Conservation (phyloP, 92 coral and sea anemone genomes). For the Parazoanthus swiftii region DNA sequence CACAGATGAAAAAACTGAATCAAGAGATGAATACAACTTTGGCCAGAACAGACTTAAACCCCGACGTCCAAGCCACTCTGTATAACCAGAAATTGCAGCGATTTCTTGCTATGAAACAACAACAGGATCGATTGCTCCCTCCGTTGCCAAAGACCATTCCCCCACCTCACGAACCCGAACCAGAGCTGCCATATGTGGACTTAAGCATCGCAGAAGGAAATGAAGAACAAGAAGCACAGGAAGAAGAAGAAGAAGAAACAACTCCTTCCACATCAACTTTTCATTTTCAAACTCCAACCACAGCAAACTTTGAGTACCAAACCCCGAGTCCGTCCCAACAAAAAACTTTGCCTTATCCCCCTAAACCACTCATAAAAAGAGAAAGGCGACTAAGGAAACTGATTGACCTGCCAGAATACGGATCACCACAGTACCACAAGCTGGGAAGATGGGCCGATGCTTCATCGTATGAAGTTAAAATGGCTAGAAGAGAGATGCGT, state of each 20-base stretch:
- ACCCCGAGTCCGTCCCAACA: slow-evolving; percentile 9
- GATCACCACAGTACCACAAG: neutral
- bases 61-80: slow-evolving; percentile 11
- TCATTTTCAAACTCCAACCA: too few relatives aligned
- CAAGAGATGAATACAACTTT: neutral
- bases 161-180: slow-evolving; percentile 9
- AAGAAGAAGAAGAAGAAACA: neutral
- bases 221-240: neutral
- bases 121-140: neutral
- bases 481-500: neutral
- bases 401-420: neutral
- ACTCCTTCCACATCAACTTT: neutral
- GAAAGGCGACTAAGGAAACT: neutral
- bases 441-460: slow-evolving; percentile 27
- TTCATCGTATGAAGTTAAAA: slow-evolving; percentile 18
- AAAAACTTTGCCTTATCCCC: slow-evolving; percentile 10
- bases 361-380: neutral
- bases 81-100: too few relatives aligned
- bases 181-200: neutral
- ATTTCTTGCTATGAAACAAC: too few relatives aligned
- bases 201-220: neutral
- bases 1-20: slow-evolving; percentile 13
- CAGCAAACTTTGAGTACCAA: neutral
- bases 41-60: neutral
- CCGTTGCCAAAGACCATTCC: neutral